Percentiles rank a stretch among this genome's conserved stretches.
Evolutionary conservation across 2,113 vertebrate genomes (phyloP).

Genomic region (Atractosteus spatula): DNA sequence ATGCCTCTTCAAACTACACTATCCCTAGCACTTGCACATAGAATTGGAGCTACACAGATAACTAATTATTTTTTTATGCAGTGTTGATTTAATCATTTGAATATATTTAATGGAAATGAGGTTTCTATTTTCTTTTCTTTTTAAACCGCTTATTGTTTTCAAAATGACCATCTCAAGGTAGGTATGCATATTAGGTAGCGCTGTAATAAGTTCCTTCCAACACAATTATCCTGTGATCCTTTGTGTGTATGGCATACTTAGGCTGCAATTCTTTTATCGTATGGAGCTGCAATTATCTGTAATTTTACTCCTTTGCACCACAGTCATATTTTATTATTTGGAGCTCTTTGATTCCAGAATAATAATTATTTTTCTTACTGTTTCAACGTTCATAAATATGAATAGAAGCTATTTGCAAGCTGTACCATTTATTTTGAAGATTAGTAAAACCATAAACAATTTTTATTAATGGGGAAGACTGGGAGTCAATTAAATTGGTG

Average conservation of each 20-base stretch:
- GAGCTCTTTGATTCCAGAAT: constrained; percentile 18
- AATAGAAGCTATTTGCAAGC: constrained; percentile 5
- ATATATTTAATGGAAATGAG: constrained; percentile 1
- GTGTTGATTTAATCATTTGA: constrained; percentile 6
- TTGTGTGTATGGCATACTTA: constrained; percentile 4
- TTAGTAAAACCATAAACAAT: constrained; percentile 12
- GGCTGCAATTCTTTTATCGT: constrained; percentile 11
- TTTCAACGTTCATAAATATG: constrained; percentile 5
- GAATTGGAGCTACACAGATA: not conserved
- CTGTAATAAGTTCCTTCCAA: constrained; percentile 1
- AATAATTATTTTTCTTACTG: not conserved
- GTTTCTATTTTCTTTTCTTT: not conserved
- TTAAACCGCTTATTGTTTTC: not conserved
- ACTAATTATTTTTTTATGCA: not conserved
- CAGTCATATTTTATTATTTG: constrained; percentile 16
- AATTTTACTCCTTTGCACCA: constrained; percentile 18
- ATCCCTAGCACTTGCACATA: not conserved
- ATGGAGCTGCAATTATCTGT: constrained; percentile 13
- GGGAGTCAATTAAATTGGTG: no score
- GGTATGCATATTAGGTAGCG: not conserved
- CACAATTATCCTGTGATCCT: constrained; percentile 6
- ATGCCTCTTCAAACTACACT: not conserved
- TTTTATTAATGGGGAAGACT: no score
- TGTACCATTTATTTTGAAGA: not conserved
- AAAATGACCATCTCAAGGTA: constrained; percentile 16